A percentile compares a stretch with the other conserved stretches of the same genome.
phyloP scores from a whole-genome alignment of 2,113 vertebrate species.

The Phocoena phocoena region DNA sequence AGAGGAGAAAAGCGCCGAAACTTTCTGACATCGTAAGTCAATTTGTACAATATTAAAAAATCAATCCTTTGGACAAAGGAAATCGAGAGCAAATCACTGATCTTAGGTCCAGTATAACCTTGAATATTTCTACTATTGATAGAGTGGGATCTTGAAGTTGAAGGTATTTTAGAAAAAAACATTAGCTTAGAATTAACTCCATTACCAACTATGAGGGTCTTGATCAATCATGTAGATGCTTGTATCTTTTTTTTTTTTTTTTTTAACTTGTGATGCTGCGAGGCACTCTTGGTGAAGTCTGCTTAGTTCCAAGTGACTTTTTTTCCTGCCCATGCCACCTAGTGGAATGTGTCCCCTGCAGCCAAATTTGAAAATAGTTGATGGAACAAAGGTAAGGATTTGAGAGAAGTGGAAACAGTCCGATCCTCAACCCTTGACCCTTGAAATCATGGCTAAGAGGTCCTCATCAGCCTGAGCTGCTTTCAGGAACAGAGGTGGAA shows the following conservation, averaged over 20 bases:
- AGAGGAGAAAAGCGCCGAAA: background rate
- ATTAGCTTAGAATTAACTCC: background rate
- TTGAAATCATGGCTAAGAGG: background rate
- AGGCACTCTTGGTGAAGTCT: background rate
- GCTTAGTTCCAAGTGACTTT: background rate
- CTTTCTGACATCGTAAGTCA: background rate
- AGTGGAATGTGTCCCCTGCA: background rate
- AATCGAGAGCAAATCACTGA: background rate
- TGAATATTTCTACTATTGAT: background rate
- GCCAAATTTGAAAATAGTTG: background rate
- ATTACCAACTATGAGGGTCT: background rate
- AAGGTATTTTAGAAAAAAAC: background rate
- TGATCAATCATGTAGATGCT: background rate
- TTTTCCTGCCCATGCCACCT: background rate
- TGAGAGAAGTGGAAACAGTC: background rate
- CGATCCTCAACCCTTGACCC: background rate
- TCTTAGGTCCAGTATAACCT: background rate
- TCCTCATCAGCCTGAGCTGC: background rate
- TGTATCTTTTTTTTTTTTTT: background rate
- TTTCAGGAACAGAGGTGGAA: background rate
- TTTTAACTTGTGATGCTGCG: background rate
- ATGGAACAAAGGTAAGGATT: background rate
- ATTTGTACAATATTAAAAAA: background rate
- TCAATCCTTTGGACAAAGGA: background rate
- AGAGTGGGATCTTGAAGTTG: background rate